Conservation (phyloP, 2,888 invertebrate species). For the Synergus itoensis region DNA sequence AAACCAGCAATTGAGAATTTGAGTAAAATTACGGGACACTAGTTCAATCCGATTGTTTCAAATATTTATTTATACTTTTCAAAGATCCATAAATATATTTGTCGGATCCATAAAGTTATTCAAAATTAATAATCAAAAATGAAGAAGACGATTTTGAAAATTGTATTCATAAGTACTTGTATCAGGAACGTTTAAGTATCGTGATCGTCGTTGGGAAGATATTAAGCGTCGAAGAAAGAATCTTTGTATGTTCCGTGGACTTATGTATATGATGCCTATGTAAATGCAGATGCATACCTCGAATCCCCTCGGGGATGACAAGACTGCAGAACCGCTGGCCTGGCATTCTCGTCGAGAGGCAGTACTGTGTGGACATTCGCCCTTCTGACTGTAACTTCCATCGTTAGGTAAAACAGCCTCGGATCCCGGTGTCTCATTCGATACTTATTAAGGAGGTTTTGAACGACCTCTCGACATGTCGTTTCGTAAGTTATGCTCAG, state of each 20-base stretch:
- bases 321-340: slow-evolving; percentile 94
- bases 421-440: slow-evolving; percentile 96
- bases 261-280: slow-evolving; percentile 14
- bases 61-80: neutral
- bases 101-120: no score
- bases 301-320: slow-evolving; percentile 97
- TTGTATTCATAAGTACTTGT: neutral
- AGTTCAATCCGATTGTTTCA: neutral
- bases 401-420: slow-evolving; percentile 94
- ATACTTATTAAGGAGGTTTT: slow-evolving; percentile 91
- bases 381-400: slow-evolving; percentile 94
- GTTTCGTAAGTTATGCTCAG: slow-evolving; percentile 93
- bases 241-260: neutral
- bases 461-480: slow-evolving; percentile 91
- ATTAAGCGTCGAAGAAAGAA: neutral
- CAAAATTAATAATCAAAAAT: no score
- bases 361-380: slow-evolving; percentile 90
- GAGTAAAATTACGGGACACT: neutral
- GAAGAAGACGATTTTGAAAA: no score
- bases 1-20: neutral
- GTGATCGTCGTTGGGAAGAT: neutral
- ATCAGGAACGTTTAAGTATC: neutral
- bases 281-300: slow-evolving; percentile 79
- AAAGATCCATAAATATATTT: no score
- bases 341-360: slow-evolving; percentile 91